Evolutionary conservation across 1,140 invertebrate species (phyloP), one percentile per base, ranked within the genome.

Genomic region (Stegodyphus dumicola): DNA sequence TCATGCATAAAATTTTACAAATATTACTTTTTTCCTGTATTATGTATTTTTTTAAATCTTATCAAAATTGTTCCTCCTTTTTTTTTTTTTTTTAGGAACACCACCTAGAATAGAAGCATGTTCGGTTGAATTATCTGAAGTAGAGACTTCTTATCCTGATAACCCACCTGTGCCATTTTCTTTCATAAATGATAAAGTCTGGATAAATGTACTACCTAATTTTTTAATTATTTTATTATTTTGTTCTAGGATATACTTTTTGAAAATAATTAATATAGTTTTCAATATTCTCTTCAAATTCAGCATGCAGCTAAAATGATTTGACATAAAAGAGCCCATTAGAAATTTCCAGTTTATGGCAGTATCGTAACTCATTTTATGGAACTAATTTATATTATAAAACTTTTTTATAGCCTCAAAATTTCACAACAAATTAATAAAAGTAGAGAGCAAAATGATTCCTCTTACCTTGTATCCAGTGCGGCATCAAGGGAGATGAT

Each of bases 101-200:
- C 97, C 97, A 6, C 96, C 97, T 0, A 90, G 97, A 77, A 89
- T 98, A 60, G 93, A 94, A 88, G 93, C 92, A 87, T 91, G 91
- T 66, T 94, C 94, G 0, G 95, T 98, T 69, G 93, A 98, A 90
- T 98, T 93, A 91, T 91, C 89, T 0, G 91, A 92, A 67, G 93
- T 94, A 74, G 86, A 89, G 17, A 65, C 88, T 18, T 92, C 93
- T 66, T 69, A 88, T 3, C 94, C 94, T 9, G 96, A 98, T 90
- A 88, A 94, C 90, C 92, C 92, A 13, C 95, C 96, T 0, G 89
- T 92, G 60, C 96, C 96, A 9, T 98, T 98, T 91, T 98, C 96
- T 5, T 98, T 96, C 90, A 91, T 98, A 89, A 97, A 95, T 90
- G 92, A 94, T n/a, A 88, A 90, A 56, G 96, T 98, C 9, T 96